These are phyloP conservation scores for Brachionus koreanus DNA, from an alignment of 1,140 invertebrate genomes.

Conservation along the genomic window DNA sequence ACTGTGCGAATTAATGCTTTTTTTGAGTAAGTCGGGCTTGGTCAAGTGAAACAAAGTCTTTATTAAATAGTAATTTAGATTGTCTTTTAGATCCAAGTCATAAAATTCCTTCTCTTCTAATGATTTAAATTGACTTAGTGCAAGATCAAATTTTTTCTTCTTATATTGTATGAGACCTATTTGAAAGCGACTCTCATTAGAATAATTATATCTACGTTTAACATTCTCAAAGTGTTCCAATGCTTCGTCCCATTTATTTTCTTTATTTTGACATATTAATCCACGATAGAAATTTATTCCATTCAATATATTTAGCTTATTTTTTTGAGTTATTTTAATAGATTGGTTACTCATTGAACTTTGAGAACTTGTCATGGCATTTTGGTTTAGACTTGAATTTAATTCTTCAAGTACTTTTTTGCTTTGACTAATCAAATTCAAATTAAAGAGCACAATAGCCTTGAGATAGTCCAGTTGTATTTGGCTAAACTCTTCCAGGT, in stretches of 20 bases:
- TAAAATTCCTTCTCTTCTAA: neutral
- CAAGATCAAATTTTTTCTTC: neutral
- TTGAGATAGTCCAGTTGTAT: neutral
- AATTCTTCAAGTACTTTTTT: neutral
- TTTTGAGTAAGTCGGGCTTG: neutral
- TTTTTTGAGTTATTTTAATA: neutral
- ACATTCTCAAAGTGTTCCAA: conserved; percentile 11
- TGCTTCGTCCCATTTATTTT: neutral
- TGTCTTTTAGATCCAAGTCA: neutral
- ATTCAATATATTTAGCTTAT: neutral
- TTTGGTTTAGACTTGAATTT: neutral
- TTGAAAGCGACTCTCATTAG: neutral
- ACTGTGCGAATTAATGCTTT: neutral
- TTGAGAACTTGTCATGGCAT: neutral
- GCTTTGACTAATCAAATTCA: neutral
- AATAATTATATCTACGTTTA: conserved; percentile 2
- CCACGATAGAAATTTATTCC: neutral
- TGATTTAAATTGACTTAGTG: neutral
- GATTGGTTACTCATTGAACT: neutral
- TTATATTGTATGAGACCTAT: neutral
- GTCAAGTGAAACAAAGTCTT: neutral
- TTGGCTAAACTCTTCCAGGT: neutral
- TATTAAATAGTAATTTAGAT: neutral
- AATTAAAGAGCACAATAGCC: neutral
- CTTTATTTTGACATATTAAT: neutral